Evolutionary conservation across 2,888 invertebrate species (phyloP).

Genomic region (Aphelenchoides bicaudatus): DNA sequence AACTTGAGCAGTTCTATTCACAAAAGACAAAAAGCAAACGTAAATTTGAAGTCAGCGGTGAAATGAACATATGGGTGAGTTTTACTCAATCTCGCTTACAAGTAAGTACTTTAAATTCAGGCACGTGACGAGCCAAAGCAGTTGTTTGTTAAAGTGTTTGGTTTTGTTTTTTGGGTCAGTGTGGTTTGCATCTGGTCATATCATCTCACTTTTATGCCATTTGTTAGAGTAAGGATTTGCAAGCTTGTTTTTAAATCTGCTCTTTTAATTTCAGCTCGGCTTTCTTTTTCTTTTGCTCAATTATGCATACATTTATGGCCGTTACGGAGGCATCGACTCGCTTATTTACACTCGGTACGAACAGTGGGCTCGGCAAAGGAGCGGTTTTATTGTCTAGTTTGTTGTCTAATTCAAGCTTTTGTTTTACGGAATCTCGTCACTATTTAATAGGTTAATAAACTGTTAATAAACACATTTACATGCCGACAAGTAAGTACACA

Average conservation of each 20-base stretch:
- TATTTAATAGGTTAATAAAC: too few relatives aligned
- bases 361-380: conserved; percentile 19
- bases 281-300: conserved; percentile 46
- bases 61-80: conserved; percentile 40
- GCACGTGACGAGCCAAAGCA: conserved; percentile 37
- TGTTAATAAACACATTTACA: too few relatives aligned
- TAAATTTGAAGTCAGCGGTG: conserved; percentile 40
- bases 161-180: conserved; percentile 47
- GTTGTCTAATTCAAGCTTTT: too few relatives aligned
- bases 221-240: conserved; percentile 39
- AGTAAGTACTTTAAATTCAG: too few relatives aligned
- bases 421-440: too few relatives aligned
- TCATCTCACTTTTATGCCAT: conserved; percentile 49
- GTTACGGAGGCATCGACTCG: conserved; percentile 55
- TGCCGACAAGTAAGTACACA: too few relatives aligned
- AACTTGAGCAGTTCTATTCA: conserved; percentile 45
- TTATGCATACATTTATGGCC: conserved; percentile 41
- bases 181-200: conserved; percentile 48
- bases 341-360: conserved; percentile 41
- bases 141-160: conserved; percentile 39
- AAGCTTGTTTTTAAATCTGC: not conserved
- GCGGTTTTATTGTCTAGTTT: conserved; percentile 1
- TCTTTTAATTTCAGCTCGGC: conserved; percentile 39
- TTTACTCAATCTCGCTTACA: not conserved
- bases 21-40: conserved; percentile 42